Base-by-base conservation (phyloP, 2,888 invertebrate species). In the Antheraea yamamai region DNA sequence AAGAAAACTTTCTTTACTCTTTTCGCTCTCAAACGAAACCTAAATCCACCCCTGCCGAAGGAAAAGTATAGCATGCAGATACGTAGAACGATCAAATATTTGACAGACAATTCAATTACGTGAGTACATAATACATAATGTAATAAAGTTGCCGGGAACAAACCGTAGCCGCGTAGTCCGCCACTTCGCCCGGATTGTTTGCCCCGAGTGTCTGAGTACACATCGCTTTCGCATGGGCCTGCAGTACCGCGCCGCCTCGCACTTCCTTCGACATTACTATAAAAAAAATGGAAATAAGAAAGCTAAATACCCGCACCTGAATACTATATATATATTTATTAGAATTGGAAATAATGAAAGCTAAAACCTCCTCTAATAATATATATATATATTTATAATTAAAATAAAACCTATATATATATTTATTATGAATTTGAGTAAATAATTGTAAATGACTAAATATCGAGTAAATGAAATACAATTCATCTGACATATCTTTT, bases 101-200 rank as follows among this genome's bases (percentile, higher is more conserved):
- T 87, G 85, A 80, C 78, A 80, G 84, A 82, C 85, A 85, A 88
- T 88, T 87, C 88, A 88, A 88, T 88, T 88, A 89, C 80, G 75
- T 71, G 77, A 73, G 82, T 80, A 82, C 84, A 82, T 84, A 83
- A 81, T 84, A 85, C 83, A 84, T 87, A 81, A 84, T 86, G 82
- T 83, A 84, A 79, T 80, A 78, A 83, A 84, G 82, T 82, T 82
- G 75, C 79, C 75, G 77, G 76, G 78, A 84, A 84, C 84, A 81
- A 80, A 80, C 85, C 75, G 80, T 51, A 77, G 30, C 73, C 35
- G 52, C 73, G 76, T 61, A 75, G 30, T 58, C 74, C 64, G 83
- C 81, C 87, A 85, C 87, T 86, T 83, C 77, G 81, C 78, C 75
- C 76, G 79, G 80, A 86, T 84, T 88, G 88, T 88, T 87, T 85